Percentiles rank a stretch among this genome's conserved stretches.
Evolutionary conservation across 2,888 invertebrate species (phyloP).

Genomic region (Mythimna ferrago): DNA sequence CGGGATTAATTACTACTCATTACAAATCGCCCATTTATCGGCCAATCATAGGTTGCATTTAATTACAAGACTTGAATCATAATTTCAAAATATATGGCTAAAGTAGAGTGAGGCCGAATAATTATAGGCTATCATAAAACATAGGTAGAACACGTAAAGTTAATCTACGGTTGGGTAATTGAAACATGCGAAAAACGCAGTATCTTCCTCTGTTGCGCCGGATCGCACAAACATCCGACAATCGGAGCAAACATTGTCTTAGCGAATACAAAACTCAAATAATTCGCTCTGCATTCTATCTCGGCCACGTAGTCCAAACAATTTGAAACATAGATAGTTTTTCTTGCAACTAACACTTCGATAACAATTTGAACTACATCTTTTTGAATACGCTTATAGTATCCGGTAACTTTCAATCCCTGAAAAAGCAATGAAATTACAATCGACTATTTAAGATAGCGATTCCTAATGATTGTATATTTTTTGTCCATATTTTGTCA

Average conservation of each 20-base stretch:
- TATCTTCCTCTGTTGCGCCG: conserved; percentile 73
- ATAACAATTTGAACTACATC: conserved; percentile 17
- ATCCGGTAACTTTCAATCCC: neutral
- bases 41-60: conserved; percentile 19
- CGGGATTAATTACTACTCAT: neutral
- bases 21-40: conserved; percentile 15
- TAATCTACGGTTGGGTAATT: conserved; percentile 52
- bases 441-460: neutral
- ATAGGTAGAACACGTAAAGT: conserved; percentile 50
- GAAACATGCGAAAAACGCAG: conserved; percentile 79
- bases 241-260: conserved; percentile 53
- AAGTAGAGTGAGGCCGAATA: conserved; percentile 65
- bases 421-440: neutral
- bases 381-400: neutral
- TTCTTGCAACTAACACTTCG: conserved; percentile 3
- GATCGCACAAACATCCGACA: conserved; percentile 85
- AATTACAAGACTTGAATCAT: conserved; percentile 39
- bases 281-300: conserved; percentile 47
- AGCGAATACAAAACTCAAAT: conserved; percentile 48
- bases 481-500: neutral
- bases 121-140: conserved; percentile 57
- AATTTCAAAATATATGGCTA: conserved; percentile 36
- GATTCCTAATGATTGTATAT: neutral
- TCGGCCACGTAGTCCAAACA: conserved; percentile 19
- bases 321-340: neutral